These are phyloP conservation scores for Plodia interpunctella DNA, from an alignment of 1,140 invertebrate genomes.

Conservation along the genomic window DNA sequence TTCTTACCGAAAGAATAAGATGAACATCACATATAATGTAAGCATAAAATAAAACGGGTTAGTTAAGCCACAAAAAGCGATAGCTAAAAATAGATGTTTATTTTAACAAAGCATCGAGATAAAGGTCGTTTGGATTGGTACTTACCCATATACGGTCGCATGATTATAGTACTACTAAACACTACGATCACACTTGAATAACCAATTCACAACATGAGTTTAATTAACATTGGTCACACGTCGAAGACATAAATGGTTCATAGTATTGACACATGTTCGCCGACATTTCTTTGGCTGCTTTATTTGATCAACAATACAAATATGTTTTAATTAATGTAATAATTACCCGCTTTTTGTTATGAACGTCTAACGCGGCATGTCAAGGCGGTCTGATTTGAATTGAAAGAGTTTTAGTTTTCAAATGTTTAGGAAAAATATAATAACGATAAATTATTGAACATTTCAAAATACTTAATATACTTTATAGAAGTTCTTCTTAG, in stretches of 20 bases:
- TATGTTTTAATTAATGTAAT: too few relatives aligned
- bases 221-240: not conserved
- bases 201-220: not conserved
- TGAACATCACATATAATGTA: too few relatives aligned
- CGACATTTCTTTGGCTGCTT: not conserved
- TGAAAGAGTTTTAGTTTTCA: too few relatives aligned
- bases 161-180: not conserved
- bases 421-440: too few relatives aligned
- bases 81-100: not conserved
- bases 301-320: too few relatives aligned
- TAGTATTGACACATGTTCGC: not conserved
- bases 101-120: not conserved
- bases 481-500: too few relatives aligned
- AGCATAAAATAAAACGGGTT: not conserved
- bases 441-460: too few relatives aligned
- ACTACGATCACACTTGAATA: not conserved
- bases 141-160: not conserved
- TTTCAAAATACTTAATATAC: too few relatives aligned
- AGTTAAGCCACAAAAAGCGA: not conserved
- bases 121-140: not conserved
- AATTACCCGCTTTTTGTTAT: too few relatives aligned
- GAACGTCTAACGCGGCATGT: too few relatives aligned
- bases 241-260: not conserved
- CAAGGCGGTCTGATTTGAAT: too few relatives aligned
- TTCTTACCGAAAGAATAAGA: too few relatives aligned